Conservation (phyloP, 2,113 vertebrate species). For the Bambusicola thoracicus region DNA sequence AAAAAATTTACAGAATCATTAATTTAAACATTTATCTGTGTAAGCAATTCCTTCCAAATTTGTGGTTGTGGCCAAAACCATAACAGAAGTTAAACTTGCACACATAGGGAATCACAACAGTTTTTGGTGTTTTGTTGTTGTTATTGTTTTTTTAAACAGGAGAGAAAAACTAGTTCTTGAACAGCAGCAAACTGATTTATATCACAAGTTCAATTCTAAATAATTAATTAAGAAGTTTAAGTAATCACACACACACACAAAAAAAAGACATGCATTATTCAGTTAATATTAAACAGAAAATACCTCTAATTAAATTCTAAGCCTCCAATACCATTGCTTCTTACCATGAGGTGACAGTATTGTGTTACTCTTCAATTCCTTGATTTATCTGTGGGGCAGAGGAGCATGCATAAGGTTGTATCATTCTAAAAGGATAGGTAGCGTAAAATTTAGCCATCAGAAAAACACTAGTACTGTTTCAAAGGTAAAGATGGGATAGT, state of each 20-base stretch:
- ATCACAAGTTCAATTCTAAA: background rate
- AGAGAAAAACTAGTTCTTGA: background rate
- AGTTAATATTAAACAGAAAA: background rate
- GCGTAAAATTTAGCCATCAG: background rate
- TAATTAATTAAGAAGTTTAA: background rate
- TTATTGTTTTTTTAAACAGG: background rate
- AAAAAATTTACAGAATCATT: background rate
- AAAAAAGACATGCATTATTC: background rate
- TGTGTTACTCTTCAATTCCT: background rate
- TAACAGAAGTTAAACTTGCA: background rate
- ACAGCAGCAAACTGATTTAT: background rate
- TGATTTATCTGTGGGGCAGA: background rate
- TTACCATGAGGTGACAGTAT: background rate
- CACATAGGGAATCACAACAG: background rate
- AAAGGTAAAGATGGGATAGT: background rate
- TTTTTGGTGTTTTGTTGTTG: no score
- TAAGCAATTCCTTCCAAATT: background rate
- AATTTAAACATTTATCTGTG: background rate
- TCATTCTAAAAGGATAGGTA: background rate
- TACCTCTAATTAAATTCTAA: background rate
- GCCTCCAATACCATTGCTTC: background rate
- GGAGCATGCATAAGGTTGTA: fast-evolving
- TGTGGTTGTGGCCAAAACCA: background rate
- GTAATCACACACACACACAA: background rate
- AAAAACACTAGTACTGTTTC: background rate